Evolutionary conservation across 1,140 invertebrate species (phyloP).

Genomic region (Cyrtorhinus lividipennis): DNA sequence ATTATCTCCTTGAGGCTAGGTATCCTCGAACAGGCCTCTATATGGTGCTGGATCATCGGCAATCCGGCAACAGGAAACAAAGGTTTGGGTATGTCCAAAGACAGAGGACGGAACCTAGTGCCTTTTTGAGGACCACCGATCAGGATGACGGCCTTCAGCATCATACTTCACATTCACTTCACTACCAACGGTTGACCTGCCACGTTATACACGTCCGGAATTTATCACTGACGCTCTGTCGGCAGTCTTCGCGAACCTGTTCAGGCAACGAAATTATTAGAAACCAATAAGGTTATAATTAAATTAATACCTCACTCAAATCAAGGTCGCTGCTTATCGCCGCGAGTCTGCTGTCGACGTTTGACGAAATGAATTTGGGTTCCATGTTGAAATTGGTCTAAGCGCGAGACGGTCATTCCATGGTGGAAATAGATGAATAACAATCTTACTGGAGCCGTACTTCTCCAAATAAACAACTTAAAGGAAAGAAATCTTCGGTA

Average conservation of each 20-base stretch:
- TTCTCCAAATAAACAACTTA: too few species aligned
- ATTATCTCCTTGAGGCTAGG: constrained; percentile 76
- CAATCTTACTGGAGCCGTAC: too few species aligned
- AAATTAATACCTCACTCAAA: neutral
- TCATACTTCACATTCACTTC: constrained; percentile 25
- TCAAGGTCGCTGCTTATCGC: constrained; percentile 6
- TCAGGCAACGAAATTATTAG: too few species aligned
- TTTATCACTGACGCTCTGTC: too few species aligned
- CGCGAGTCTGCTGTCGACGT: neutral
- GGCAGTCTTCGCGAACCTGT: too few species aligned
- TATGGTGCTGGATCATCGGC: constrained; percentile 91
- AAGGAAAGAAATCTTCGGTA: too few species aligned
- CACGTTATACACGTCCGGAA: too few species aligned
- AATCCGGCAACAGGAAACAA: constrained; percentile 92
- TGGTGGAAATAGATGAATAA: too few species aligned
- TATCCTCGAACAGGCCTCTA: constrained; percentile 78
- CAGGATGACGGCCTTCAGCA: constrained; percentile 60
- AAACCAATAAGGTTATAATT: neutral
- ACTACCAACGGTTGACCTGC: neutral
- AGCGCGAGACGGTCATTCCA: neutral
- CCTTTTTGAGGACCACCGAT: constrained; percentile 67
- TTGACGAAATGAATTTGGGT: neutral
- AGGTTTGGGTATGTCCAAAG: constrained; percentile 91
- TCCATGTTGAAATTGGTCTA: too few species aligned
- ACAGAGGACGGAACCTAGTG: constrained; percentile 90